Evolutionary conservation across 35 echinoderm and acorn worm genomes (phyloP), one percentile per base, ranked within the genome.

Genomic region (Lytechinus variegatus): DNA sequence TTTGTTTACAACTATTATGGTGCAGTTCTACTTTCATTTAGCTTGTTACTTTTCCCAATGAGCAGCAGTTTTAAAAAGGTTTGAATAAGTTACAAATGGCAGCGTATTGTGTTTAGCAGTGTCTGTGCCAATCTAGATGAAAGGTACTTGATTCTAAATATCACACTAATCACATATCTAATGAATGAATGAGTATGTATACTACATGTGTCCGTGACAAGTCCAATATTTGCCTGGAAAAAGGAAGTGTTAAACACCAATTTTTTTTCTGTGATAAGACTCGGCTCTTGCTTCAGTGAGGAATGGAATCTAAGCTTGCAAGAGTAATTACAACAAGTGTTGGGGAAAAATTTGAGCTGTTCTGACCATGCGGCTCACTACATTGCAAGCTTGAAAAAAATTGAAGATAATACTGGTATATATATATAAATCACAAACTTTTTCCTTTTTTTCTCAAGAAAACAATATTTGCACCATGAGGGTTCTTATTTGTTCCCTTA

Each of bases 381-480:
- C 66, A n/a, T n/a, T 0, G 66, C 66, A 79, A 79, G 66, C 66
- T 79, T 79, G 66, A 79, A 79, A 71, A 79, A 79, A 79, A 24
- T 79, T 79, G n/a, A 79, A 79, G 66, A 79, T 79, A 79, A 79
- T 79, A 79, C 66, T 79, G 66, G 66, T 79, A 24, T 79, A 79
- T 79, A 79, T 79, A 79, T 79, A 79, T 79, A 79, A 79, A 79
- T 79, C 66, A 79, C 66, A 79, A 79, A 79, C 61, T 1, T n/a
- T 16, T 79, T n/a, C 66, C 66, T n/a, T 79, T 79, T 79, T 79
- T 79, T 79, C 19, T 79, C 19, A 79, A 79, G 66, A 79, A 79
- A 79, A 16, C 19, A 79, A 24, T 24, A 24, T 58, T 79, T 79
- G 66, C 66, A 79, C 66, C 66, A 79, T 79, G 66, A 79, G 66